These are phyloP conservation scores for Isurus oxyrinchus DNA, from an alignment of 2,113 vertebrate genomes.

Conservation along the genomic window DNA sequence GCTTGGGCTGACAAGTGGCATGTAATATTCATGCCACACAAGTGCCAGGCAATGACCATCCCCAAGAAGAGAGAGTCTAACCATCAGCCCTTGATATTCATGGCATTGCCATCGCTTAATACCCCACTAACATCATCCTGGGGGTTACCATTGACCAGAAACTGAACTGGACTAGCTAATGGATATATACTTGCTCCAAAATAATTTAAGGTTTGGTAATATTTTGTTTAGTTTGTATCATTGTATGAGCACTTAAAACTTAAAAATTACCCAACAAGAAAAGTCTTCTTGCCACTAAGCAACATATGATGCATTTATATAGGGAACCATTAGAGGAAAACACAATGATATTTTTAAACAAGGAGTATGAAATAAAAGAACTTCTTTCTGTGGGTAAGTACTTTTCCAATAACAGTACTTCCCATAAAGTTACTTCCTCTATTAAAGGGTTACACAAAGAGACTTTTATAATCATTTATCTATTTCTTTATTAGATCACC, in stretches of 20 bases:
- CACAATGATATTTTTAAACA: not conserved
- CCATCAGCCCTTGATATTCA: no score
- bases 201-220: not conserved
- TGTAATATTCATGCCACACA: no score
- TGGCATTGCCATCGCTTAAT: no score
- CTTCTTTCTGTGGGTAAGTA: not conserved
- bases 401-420: not conserved
- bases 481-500: not conserved
- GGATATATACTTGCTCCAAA: not conserved
- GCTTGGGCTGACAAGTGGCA: no score
- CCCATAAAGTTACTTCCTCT: not conserved
- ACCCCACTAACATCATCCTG: no score
- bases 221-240: no score
- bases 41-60: no score
- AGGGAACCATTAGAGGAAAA: not conserved
- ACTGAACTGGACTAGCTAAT: not conserved
- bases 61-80: no score
- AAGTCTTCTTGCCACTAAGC: not conserved
- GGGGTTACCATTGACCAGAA: no score
- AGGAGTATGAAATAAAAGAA: not conserved
- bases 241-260: no score
- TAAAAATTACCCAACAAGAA: no score
- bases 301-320: not conserved
- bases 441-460: not conserved
- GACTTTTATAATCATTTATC: not conserved